These are phyloP conservation scores for Hipparchia sbordonii DNA, from an alignment of 2,888 invertebrate genomes.

Conservation along the genomic window DNA sequence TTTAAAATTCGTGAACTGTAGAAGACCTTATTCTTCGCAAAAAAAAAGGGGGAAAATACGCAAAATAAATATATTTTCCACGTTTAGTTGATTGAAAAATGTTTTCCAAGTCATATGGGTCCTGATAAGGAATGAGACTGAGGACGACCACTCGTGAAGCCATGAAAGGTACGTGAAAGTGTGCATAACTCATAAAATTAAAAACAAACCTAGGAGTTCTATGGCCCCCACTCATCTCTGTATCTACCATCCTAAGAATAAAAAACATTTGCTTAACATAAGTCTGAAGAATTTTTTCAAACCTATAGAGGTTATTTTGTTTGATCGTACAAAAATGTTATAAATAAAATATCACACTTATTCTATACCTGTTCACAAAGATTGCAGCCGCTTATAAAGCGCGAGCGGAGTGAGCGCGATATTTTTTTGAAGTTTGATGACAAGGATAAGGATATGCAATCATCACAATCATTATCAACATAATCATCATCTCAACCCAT, in stretches of 20 bases:
- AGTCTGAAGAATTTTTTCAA: slow-evolving; percentile 19
- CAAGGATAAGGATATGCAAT: too few species aligned
- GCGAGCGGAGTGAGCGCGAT: too few species aligned
- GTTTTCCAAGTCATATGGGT: slow-evolving; percentile 39
- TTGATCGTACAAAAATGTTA: neutral
- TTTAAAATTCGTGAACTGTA: too few species aligned
- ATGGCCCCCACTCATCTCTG: slow-evolving; percentile 86
- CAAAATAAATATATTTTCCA: slow-evolving; percentile 30
- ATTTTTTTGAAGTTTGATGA: too few species aligned
- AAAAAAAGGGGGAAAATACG: slow-evolving; percentile 21
- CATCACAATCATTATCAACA: too few species aligned
- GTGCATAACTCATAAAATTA: slow-evolving; percentile 76
- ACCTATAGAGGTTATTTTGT: neutral
- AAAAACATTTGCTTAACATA: slow-evolving; percentile 52
- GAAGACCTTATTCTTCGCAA: neutral
- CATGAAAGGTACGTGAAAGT: slow-evolving; percentile 54
- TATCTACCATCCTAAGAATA: slow-evolving; percentile 85
- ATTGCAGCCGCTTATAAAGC: too few species aligned
- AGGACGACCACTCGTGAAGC: slow-evolving; percentile 45
- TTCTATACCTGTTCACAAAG: too few species aligned
- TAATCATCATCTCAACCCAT: too few species aligned
- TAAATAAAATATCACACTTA: neutral
- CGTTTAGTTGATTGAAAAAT: slow-evolving; percentile 12
- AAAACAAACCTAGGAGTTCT: slow-evolving; percentile 87
- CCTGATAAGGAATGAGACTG: slow-evolving; percentile 55